Evolutionary conservation across 2,888 invertebrate species (phyloP), one percentile per base, ranked within the genome.

Genomic region (Podabrus alpinus): DNA sequence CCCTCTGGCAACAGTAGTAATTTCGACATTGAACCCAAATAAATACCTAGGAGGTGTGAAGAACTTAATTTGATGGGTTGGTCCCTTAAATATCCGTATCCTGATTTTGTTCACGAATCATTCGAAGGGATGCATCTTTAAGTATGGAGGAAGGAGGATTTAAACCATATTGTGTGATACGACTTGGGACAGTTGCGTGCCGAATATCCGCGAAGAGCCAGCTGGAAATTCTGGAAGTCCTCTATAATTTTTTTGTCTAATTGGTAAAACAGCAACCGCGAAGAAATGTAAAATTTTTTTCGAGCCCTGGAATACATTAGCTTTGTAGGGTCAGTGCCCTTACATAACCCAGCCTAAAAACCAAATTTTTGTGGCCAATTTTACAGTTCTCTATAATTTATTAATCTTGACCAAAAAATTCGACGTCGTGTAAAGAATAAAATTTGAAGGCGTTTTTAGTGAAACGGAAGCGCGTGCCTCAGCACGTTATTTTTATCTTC

Each of bases 401-500:
- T 45, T 45, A 45, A 45, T 45, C n/a, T 45, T 45, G n/a, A 45
- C 45, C 45, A 45, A 45, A 45, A 45, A 45, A 45, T 45, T 64
- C 9, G 13, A 64, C 11, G 11, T 61, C 16, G 62, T 17, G 21
- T n/a, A 64, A 64, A 64, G 62, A 64, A 19, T 64, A 64, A 64
- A 64, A 19, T 68, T 68, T 68, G 4, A 45, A 67, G 25, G 15
- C 67, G 17, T 68, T 68, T 72, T 68, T 73, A 64, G n/a, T 59
- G 61, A 70, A 74, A 70, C 69, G 74, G 74, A 74, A 74, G 71
- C 74, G 74, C 74, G 74, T 74, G 74, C 74, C 62, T 74, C 24
- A 29, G 21, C 60, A 70, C 64, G 74, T 74, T 74, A 74, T 74
- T 74, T 74, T 74, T 71, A 71, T 61, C 73, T 61, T 16, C 13